Percentiles rank a stretch among this genome's conserved stretches.
phyloP scores from a whole-genome alignment of 2,888 invertebrate species.

The Plutella xylostella region DNA sequence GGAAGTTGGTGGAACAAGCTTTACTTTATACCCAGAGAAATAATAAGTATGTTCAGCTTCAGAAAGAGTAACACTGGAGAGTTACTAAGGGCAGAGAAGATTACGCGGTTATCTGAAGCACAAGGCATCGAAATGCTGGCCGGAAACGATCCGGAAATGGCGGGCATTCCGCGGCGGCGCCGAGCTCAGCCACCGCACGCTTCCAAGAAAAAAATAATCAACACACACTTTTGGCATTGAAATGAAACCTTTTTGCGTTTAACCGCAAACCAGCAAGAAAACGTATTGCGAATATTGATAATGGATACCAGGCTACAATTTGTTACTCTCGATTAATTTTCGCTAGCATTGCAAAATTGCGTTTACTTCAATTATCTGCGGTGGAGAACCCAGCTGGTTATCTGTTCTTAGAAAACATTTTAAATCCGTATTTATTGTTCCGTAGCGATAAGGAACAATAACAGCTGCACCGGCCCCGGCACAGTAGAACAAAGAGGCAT shows the following conservation, averaged over 20 bases:
- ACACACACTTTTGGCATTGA: too few species aligned
- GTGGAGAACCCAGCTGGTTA: constrained; percentile 30
- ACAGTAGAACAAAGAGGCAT: constrained; percentile 54
- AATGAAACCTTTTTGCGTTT: too few species aligned
- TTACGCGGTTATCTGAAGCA: neutral
- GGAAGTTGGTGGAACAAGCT: constrained; percentile 29
- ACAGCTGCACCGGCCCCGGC: constrained; percentile 47
- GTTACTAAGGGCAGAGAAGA: too few species aligned
- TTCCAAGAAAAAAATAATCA: constrained; percentile 2
- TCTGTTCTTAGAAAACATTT: constrained; percentile 46
- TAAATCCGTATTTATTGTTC: constrained; percentile 55
- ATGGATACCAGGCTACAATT: too few species aligned
- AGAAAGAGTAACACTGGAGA: neutral
- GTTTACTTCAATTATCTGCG: too few species aligned
- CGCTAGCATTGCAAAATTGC: too few species aligned
- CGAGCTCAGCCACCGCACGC: constrained; percentile 19
- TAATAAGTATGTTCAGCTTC: neutral
- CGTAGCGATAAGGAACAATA: constrained; percentile 45
- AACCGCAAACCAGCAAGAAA: too few species aligned
- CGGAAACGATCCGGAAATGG: constrained; percentile 69
- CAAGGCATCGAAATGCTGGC: constrained; percentile 35
- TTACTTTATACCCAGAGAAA: neutral
- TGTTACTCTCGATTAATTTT: too few species aligned
- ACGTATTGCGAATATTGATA: too few species aligned
- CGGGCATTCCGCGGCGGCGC: constrained; percentile 59